These are phyloP conservation scores for Melanostigma gelatinosum DNA, from an alignment of 2,113 vertebrate species.

Conservation along the genomic window DNA sequence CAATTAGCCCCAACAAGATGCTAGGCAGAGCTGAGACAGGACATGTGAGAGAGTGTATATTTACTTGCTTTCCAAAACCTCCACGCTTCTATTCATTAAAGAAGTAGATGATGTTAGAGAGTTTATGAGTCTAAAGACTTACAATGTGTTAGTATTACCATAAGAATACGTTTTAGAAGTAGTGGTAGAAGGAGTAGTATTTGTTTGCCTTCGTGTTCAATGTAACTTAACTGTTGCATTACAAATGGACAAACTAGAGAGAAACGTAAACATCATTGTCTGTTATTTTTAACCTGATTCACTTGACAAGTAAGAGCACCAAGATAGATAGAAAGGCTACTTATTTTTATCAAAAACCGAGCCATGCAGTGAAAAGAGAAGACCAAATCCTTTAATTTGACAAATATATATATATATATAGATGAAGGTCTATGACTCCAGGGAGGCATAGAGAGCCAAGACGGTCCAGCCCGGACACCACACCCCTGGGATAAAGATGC, in stretches of 20 bases:
- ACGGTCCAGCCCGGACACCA: conserved; percentile 4
- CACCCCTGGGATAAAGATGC: conserved; percentile 2
- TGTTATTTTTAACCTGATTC: background rate
- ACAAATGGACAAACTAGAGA: background rate
- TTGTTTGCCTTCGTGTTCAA: background rate
- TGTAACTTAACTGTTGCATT: background rate
- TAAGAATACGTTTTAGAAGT: background rate
- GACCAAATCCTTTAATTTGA: conserved; percentile 21
- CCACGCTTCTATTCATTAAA: background rate
- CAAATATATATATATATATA: background rate
- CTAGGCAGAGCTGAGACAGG: conserved; percentile 6
- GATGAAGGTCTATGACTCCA: background rate
- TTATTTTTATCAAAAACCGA: background rate
- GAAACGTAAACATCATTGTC: background rate
- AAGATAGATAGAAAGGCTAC: background rate
- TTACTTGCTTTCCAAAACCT: background rate
- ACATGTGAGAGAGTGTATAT: background rate
- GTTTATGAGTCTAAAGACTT: background rate
- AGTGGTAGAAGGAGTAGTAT: background rate
- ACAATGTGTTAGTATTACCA: background rate
- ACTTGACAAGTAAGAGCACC: background rate
- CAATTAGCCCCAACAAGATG: conserved; percentile 32
- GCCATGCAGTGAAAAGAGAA: background rate
- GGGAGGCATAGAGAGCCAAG: background rate
- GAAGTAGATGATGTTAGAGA: background rate